A percentile compares a stretch with the other conserved stretches of the same genome.
Evolutionary conservation across 2,113 vertebrate genomes (phyloP).

Genomic region (Rattus rattus): DNA sequence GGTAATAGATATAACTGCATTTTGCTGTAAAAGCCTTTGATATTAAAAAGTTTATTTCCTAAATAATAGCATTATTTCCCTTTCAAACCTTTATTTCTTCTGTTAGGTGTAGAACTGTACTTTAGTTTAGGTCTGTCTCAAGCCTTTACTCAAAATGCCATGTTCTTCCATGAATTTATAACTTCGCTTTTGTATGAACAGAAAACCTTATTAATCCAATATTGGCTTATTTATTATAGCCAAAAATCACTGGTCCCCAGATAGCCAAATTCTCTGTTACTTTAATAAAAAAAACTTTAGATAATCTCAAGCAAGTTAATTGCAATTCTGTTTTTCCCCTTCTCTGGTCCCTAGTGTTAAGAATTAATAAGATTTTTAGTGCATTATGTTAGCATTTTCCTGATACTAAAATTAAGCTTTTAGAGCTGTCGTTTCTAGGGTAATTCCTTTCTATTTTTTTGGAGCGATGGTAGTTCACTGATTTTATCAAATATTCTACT

Average conservation of each 20-base stretch:
- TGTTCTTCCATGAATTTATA: conserved; percentile 54
- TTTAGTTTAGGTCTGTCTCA: neutral
- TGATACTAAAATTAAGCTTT: conserved; percentile 76
- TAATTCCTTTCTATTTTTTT: conserved; percentile 67
- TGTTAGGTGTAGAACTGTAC: neutral
- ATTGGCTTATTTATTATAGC: conserved; percentile 71
- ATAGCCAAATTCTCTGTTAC: conserved; percentile 65
- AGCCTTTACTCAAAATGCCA: conserved; percentile 11
- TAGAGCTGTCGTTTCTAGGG: conserved; percentile 62
- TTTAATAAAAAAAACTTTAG: conserved; percentile 73
- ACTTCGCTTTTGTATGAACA: conserved; percentile 64
- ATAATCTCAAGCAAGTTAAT: conserved; percentile 82
- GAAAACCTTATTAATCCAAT: conserved; percentile 72
- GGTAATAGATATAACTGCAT: neutral
- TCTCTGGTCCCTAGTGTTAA: conserved; percentile 75
- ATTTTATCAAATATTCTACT: conserved; percentile 63
- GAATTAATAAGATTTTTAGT: conserved; percentile 81
- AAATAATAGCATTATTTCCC: neutral
- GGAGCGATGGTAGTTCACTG: conserved; percentile 57
- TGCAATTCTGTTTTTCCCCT: conserved; percentile 68
- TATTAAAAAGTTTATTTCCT: neutral
- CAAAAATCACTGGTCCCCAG: conserved; percentile 63
- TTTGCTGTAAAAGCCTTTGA: neutral
- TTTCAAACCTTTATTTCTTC: neutral
- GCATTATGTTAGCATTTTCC: conserved; percentile 74